These are phyloP conservation scores for Sphaerophoria taeniata DNA, from an alignment of 2,888 invertebrate genomes.

Conservation along the genomic window DNA sequence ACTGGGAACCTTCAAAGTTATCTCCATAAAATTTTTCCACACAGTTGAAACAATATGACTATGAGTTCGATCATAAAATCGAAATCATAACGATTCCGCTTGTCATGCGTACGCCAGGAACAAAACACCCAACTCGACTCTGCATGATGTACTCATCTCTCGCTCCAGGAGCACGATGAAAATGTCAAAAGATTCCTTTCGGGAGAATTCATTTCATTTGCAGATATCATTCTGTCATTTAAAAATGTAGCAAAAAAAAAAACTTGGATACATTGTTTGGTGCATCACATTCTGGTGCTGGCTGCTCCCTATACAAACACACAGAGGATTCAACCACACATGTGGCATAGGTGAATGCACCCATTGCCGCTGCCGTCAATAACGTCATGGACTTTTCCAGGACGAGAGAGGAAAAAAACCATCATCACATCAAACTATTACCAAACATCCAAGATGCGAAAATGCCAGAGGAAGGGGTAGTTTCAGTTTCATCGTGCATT, in stretches of 20 bases:
- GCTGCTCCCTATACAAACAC: conserved; percentile 51
- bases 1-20: conserved; percentile 51
- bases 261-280: conserved; percentile 49
- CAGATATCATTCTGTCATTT: conserved; percentile 82
- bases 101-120: conserved; percentile 9
- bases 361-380: conserved; percentile 76
- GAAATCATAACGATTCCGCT: conserved; percentile 3
- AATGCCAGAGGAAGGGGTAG: conserved; percentile 44
- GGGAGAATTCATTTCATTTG: conserved; percentile 79
- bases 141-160: not conserved
- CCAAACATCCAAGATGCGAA: conserved; percentile 43
- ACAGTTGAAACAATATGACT: conserved; percentile 63
- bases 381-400: conserved; percentile 33
- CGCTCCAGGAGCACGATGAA: conserved; percentile 30
- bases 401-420: conserved; percentile 31
- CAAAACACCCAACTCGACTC: not conserved
- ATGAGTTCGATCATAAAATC: conserved; percentile 51
- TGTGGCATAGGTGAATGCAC: conserved; percentile 80
- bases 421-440: conserved; percentile 65
- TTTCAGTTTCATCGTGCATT: conserved; percentile 31
- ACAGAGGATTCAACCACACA: conserved; percentile 31
- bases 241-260: conserved; percentile 75
- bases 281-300: conserved; percentile 9
- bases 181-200: conserved; percentile 56
- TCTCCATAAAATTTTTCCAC: conserved; percentile 60